Conservation (phyloP, 1,140 invertebrate genomes). For the Penaeus indicus region DNA sequence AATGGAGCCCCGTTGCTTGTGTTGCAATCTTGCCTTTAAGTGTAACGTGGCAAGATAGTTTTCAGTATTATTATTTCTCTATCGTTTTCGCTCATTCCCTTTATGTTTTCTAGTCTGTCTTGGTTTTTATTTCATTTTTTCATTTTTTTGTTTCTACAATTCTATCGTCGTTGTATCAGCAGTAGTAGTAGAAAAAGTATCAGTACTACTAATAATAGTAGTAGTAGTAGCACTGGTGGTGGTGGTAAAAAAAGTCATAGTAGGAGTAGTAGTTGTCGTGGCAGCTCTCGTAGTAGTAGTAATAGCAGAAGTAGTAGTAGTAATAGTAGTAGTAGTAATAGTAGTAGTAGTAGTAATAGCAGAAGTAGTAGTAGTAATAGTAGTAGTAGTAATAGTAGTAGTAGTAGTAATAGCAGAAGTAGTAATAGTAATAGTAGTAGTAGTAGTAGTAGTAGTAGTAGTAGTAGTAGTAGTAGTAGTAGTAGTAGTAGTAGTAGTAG, state of each 20-base stretch:
- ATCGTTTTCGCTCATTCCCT: too few relatives aligned
- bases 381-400: not conserved
- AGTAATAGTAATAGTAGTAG: constrained; percentile 37
- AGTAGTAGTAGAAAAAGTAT: too few relatives aligned
- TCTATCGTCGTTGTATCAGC: too few relatives aligned
- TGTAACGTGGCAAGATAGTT: too few relatives aligned
- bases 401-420: constrained; percentile 29
- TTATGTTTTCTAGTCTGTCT: too few relatives aligned
- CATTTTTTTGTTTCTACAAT: too few relatives aligned
- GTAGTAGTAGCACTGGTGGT: not conserved
- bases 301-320: not conserved
- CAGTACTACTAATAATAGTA: too few relatives aligned
- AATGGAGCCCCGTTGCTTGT: too few relatives aligned
- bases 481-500: constrained; percentile 55
- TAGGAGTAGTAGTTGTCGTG: not conserved
- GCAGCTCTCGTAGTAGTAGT: not conserved
- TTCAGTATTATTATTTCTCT: too few relatives aligned
- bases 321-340: not conserved
- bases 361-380: constrained; percentile 1
- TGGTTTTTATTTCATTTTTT: too few relatives aligned
- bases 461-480: constrained; percentile 54
- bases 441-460: constrained; percentile 51
- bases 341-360: not conserved
- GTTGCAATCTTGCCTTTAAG: too few relatives aligned
- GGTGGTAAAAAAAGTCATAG: not conserved